These are phyloP conservation scores for Phocoena sinus DNA, from an alignment of 2,113 vertebrate species.

Conservation along the genomic window DNA sequence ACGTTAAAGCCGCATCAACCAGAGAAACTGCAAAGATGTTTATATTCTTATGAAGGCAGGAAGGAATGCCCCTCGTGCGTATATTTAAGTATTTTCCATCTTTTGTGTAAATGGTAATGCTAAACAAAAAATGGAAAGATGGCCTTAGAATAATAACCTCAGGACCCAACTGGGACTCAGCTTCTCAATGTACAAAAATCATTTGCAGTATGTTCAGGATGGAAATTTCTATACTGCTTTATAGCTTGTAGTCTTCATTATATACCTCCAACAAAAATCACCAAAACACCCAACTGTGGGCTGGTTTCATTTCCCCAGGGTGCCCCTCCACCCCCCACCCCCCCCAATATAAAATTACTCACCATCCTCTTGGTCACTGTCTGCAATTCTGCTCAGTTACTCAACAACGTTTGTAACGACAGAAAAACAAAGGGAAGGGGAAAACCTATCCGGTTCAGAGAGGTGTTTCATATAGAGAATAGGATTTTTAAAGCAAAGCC, in stretches of 20 bases:
- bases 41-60: slow-evolving; percentile 51
- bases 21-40: slow-evolving; percentile 70
- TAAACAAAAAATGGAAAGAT: slow-evolving; percentile 63
- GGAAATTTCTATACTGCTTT: slow-evolving; percentile 62
- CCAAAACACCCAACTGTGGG: not conserved
- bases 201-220: slow-evolving; percentile 59
- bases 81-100: slow-evolving; percentile 39
- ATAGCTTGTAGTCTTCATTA: slow-evolving; percentile 46
- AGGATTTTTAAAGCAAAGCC: not conserved
- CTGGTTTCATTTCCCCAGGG: not conserved
- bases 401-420: not conserved
- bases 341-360: not conserved
- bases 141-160: slow-evolving; percentile 65
- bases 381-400: not conserved
- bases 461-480: slow-evolving; percentile 40
- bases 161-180: slow-evolving; percentile 40
- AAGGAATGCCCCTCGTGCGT: slow-evolving; percentile 47
- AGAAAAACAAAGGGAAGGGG: not conserved
- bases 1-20: slow-evolving; percentile 58
- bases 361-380: not conserved
- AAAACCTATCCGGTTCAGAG: not conserved
- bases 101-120: slow-evolving; percentile 53
- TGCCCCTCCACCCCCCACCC: no score
- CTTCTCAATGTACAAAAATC: slow-evolving; percentile 47
- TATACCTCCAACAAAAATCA: not conserved